A percentile compares a stretch with the other conserved stretches of the same genome.
Evolutionary conservation across 2,888 invertebrate species (phyloP).

Genomic region (Phymatocera aterrima): DNA sequence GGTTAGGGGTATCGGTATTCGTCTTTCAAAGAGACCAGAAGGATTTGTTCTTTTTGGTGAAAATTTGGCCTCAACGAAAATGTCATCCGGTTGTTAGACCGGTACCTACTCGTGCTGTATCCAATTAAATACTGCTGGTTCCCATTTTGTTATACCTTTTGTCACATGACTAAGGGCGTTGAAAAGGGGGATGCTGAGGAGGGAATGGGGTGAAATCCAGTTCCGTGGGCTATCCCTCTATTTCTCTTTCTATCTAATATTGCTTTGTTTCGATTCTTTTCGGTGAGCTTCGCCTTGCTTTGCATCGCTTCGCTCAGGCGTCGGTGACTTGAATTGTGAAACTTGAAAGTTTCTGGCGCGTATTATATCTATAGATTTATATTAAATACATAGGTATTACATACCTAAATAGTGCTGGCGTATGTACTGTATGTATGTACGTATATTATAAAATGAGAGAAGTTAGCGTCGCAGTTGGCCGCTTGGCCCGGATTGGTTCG

Average conservation of each 20-base stretch:
- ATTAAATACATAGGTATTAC: background rate
- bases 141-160: background rate
- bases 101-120: background rate
- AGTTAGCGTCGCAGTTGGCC: conserved; percentile 41
- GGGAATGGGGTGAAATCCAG: conserved; percentile 8
- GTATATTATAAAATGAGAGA: conserved; percentile 8
- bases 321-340: conserved; percentile 27
- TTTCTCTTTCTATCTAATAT: too few species aligned
- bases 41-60: background rate
- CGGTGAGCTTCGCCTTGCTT: background rate
- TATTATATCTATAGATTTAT: background rate
- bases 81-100: background rate
- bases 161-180: background rate
- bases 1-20: background rate
- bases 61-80: background rate
- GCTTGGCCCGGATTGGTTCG: conserved; percentile 66
- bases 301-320: background rate
- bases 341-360: background rate
- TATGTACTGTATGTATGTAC: conserved; percentile 16
- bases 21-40: background rate
- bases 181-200: background rate
- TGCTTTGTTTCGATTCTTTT: too few species aligned
- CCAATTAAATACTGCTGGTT: background rate
- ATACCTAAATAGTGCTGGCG: conserved; percentile 24
- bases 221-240: conserved; percentile 6